These are phyloP conservation scores for Aphaenogaster rudis DNA, from an alignment of 1,140 invertebrate genomes.

Conservation along the genomic window DNA sequence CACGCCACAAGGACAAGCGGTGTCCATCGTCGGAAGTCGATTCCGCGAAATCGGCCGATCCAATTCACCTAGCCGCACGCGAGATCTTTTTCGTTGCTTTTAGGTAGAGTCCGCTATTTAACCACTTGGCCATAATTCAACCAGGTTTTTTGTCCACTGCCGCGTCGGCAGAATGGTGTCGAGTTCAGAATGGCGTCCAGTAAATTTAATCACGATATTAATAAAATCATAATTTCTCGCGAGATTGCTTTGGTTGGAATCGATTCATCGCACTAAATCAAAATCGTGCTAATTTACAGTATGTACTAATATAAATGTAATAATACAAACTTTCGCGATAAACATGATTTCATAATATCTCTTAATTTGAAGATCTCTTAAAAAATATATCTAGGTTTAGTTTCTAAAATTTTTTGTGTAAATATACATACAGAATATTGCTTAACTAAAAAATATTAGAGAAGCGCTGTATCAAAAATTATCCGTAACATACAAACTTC, in stretches of 20 bases:
- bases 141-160: background rate
- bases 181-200: background rate
- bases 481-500: background rate
- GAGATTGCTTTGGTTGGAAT: slow-evolving; percentile 60
- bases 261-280: background rate
- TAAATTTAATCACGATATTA: slow-evolving; percentile 59
- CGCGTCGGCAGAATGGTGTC: background rate
- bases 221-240: slow-evolving; percentile 70
- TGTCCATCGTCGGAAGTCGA: slow-evolving; percentile 60
- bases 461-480: background rate
- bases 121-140: background rate
- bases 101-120: slow-evolving; percentile 35
- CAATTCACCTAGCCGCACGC: slow-evolving; percentile 42
- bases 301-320: background rate
- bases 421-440: background rate
- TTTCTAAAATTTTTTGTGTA: background rate
- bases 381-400: background rate
- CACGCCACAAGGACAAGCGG: slow-evolving; percentile 67
- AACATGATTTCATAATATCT: background rate
- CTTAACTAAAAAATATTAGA: background rate
- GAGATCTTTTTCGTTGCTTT: slow-evolving; percentile 59
- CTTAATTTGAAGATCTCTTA: background rate
- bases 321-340: background rate
- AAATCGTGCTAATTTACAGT: background rate
- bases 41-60: slow-evolving; percentile 70